Base-by-base conservation (phyloP, 2,113 vertebrate genomes). In the Notothenia rossii region DNA sequence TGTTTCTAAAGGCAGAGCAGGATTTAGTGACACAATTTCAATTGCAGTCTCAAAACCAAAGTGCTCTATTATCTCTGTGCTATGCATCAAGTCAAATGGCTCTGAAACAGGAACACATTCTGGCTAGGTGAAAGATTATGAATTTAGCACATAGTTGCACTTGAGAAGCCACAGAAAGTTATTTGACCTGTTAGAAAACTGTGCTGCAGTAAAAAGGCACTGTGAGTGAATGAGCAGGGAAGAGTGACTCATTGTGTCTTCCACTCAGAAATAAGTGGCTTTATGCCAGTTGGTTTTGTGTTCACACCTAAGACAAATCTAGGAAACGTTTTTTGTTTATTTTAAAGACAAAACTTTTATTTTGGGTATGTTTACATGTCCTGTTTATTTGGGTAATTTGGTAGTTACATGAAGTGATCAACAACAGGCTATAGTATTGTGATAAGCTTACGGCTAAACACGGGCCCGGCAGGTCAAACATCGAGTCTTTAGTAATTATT, bases 81-180 rank as follows among this genome's bases (percentile, higher is more conserved):
- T 50, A 5, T 49, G 22, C n/a, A 61, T 36, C n/a, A 7, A 40
- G 59, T 66, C 43, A 50, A 33, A 60, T 45, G 56, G 13, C n/a
- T 13, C 20, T 62, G 54, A 71, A 13, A 45, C 11, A 48, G 62
- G 66, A 63, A 20, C 5, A 72, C 54, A 56, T 10, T 68, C 53
- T 33, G 20, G 2, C 3, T 43, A 20, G 46, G 4, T 15, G 10
- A 20, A 22, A 51, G 14, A 49, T 75, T 40, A 63, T 50, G 62
- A 54, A 59, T 0, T 1, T 22, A 18, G 53, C 33, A 45, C 49
- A 61, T 50, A 20, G 33, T 40, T 59, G 5, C 61, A 59, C 60
- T 71, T 69, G 40, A 74, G 49, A 77, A 77, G 2, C 54, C 45
- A 68, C 45, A n/a, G 48, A 17, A 65, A 54, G 72, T 73, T 65